Evolutionary conservation across 2,888 invertebrate species (phyloP).

Genomic region (Lomographa bimaculata): DNA sequence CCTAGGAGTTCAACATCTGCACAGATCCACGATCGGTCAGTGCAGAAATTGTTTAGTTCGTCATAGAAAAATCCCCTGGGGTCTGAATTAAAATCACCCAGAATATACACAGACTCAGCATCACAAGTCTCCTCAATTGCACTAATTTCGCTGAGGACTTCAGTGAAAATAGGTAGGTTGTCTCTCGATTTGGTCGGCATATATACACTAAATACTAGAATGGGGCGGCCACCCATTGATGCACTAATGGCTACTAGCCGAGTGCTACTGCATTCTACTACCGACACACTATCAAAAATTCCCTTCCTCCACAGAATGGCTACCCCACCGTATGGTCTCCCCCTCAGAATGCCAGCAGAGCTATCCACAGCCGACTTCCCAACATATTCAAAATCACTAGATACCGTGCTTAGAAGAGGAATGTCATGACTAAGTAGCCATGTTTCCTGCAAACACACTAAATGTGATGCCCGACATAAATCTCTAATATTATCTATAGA

Average conservation of each 20-base stretch:
- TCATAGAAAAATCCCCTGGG: conserved; percentile 19
- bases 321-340: conserved; percentile 31
- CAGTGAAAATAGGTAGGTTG: conserved; percentile 29
- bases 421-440: conserved; percentile 30
- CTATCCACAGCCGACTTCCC: conserved; percentile 32
- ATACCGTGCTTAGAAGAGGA: conserved; percentile 20
- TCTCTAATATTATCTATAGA: conserved; percentile 12
- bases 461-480: conserved; percentile 10
- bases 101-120: conserved; percentile 23
- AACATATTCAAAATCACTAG: conserved; percentile 23
- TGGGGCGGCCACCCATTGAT: conserved; percentile 1
- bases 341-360: neutral
- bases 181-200: conserved; percentile 27
- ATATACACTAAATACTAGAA: conserved; percentile 28
- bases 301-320: conserved; percentile 30
- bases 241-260: conserved; percentile 29
- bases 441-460: conserved; percentile 9
- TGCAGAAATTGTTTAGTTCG: conserved; percentile 10
- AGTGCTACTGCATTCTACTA: conserved; percentile 16
- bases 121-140: conserved; percentile 26
- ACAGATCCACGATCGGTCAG: no score
- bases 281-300: conserved; percentile 13
- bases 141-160: conserved; percentile 24
- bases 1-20: no score
- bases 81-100: conserved; percentile 25